phyloP scores from a whole-genome alignment of 2,888 invertebrate species.

The Acanthopleura granulata region DNA sequence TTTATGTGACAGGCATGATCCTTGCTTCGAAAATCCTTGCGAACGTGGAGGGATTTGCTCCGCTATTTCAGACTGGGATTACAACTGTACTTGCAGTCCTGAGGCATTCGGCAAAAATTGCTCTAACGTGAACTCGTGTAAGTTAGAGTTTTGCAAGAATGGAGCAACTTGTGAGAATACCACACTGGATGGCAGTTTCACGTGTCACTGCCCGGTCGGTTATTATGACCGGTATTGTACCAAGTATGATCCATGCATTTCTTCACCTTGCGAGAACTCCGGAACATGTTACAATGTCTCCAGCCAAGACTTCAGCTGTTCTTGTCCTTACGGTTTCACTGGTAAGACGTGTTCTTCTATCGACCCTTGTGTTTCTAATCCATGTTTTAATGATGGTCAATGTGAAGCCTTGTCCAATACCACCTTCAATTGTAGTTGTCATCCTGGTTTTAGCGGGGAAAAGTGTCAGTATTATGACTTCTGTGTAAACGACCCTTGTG shows the following conservation, averaged over 20 bases:
- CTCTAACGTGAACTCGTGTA: conserved; percentile 17
- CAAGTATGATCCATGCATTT: conserved; percentile 43
- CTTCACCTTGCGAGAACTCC: conserved; percentile 46
- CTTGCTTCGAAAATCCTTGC: conserved; percentile 33
- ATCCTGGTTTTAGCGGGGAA: background rate
- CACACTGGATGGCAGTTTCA: conserved; percentile 11
- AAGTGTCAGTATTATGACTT: background rate
- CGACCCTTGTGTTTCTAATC: conserved; percentile 6
- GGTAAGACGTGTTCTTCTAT: conserved; percentile 13
- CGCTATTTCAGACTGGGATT: background rate
- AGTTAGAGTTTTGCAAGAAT: conserved; percentile 18
- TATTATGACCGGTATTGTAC: conserved; percentile 51
- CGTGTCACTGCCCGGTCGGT: conserved; percentile 31
- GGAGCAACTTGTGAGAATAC: conserved; percentile 23
- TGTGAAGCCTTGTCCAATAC: conserved; percentile 12
- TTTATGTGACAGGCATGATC: conserved; percentile 40
- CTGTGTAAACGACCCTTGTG: background rate
- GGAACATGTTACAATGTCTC: conserved; percentile 42
- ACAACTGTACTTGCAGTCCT: conserved; percentile 39
- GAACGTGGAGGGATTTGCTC: conserved; percentile 11
- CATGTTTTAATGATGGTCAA: background rate
- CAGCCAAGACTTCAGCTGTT: conserved; percentile 38
- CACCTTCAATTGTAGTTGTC: background rate
- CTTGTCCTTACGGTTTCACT: conserved; percentile 28
- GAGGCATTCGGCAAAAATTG: conserved; percentile 27